Conservation (phyloP, 2,797 vertebrate genomes). For the Chaunax sp. region DNA sequence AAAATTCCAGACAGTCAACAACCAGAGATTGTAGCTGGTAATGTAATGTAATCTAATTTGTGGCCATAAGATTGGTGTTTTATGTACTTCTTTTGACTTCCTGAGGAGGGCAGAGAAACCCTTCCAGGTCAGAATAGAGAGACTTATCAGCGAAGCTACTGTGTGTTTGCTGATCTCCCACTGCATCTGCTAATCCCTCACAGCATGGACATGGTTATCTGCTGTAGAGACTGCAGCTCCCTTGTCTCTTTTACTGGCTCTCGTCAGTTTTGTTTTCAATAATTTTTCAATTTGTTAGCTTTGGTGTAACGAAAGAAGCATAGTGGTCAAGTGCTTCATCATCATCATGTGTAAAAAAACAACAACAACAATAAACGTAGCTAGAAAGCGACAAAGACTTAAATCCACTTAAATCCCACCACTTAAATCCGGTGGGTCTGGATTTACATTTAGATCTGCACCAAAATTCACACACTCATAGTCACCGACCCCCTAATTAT, state of each 20-base stretch:
- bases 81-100: constrained; percentile 22
- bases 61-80: neutral
- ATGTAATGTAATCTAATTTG: neutral
- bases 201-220: constrained; percentile 13
- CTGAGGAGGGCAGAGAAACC: constrained; percentile 60
- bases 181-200: constrained; percentile 22
- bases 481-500: too few relatives aligned
- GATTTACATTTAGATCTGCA: too few relatives aligned
- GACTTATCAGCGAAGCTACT: constrained; percentile 4
- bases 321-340: too few relatives aligned
- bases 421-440: too few relatives aligned
- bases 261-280: neutral
- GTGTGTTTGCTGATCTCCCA: constrained; percentile 28
- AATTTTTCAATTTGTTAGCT: too few relatives aligned
- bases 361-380: too few relatives aligned
- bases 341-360: too few relatives aligned
- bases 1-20: neutral
- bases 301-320: too few relatives aligned
- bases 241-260: neutral
- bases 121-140: neutral
- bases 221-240: neutral
- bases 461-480: too few relatives aligned
- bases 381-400: too few relatives aligned
- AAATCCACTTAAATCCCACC: too few relatives aligned
- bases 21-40: too few relatives aligned